Evolutionary conservation across 2,797 vertebrate genomes (phyloP), one percentile per base, ranked within the genome.

Genomic region (Sphenopsis melanotis): DNA sequence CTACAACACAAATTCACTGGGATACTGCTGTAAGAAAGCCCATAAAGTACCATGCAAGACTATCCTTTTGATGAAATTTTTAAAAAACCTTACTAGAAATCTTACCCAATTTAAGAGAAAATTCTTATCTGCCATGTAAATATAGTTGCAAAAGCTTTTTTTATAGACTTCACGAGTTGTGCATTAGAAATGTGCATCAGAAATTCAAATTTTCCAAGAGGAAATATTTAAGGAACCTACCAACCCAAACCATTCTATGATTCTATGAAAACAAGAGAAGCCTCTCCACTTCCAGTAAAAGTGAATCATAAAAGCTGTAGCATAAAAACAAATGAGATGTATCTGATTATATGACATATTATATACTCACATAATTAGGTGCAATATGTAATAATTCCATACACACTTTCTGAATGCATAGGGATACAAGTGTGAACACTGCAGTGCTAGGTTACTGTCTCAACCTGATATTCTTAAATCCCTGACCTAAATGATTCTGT

Each of bases 161-260:
- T 82, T 60, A 36, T 55, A 72, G 79, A 63, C 30, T 53, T 32
- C 32, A 55, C 26, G 2, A 93, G 61, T 66, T 76, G 61, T 37
- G 39, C 52, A 47, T 69, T 65, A 78, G 76, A 65, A 65, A 57
- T 70, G 42, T 12, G 42, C n/a, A 87, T 49, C 49, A 77, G 84
- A 83, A 92, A 94, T 86, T 93, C 85, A 89, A 76, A 86, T 70
- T 74, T 80, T 37, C 72, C 65, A 21, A 76, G 63, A 83, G 76
- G 72, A 86, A 90, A 72, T 84, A 79, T 84, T 90, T 90, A 90
- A 84, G 80, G 46, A 90, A 90, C 32, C 6, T 78, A 72, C 80
- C 80, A 90, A 90, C 74, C 46, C 80, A 84, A 90, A 78, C 60
- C 87, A 53, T 60, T 66, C 52, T 29, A 23, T 14, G 39, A 83